phyloP scores from a whole-genome alignment of 2,113 vertebrate species.

The Cnemophilus loriae region DNA sequence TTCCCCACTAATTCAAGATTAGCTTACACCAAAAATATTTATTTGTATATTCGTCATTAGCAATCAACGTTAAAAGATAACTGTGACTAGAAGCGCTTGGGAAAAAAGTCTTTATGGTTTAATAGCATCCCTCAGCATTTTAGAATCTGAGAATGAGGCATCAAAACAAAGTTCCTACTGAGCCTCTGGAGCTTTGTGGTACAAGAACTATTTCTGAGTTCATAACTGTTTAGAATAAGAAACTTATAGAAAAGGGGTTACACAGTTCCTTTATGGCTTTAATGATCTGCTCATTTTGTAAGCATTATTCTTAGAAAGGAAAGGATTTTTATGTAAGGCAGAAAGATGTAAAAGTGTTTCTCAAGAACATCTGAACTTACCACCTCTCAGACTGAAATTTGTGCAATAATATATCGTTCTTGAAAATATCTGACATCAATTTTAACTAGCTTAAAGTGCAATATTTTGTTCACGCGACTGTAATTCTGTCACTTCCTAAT shows the following conservation, averaged over 20 bases:
- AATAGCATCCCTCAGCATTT: not conserved
- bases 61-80: not conserved
- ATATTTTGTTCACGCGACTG: not conserved
- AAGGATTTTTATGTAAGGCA: not conserved
- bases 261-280: not conserved
- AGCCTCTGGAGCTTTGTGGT: not conserved
- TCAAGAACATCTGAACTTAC: not conserved
- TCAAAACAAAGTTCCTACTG: not conserved
- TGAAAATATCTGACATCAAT: not conserved
- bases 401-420: not conserved
- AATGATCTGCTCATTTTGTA: not conserved
- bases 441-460: not conserved
- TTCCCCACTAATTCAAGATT: not conserved
- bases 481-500: not conserved
- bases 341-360: not conserved
- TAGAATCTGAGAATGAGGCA: rapidly evolving
- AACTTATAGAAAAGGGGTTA: rapidly evolving
- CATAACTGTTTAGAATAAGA: not conserved
- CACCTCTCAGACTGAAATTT: not conserved
- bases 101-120: not conserved
- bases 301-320: not conserved
- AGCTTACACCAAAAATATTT: not conserved
- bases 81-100: not conserved
- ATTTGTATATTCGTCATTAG: not conserved
- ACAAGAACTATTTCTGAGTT: not conserved